Conservation (phyloP, 1,140 invertebrate species). For the Leptopilina clavipes region DNA sequence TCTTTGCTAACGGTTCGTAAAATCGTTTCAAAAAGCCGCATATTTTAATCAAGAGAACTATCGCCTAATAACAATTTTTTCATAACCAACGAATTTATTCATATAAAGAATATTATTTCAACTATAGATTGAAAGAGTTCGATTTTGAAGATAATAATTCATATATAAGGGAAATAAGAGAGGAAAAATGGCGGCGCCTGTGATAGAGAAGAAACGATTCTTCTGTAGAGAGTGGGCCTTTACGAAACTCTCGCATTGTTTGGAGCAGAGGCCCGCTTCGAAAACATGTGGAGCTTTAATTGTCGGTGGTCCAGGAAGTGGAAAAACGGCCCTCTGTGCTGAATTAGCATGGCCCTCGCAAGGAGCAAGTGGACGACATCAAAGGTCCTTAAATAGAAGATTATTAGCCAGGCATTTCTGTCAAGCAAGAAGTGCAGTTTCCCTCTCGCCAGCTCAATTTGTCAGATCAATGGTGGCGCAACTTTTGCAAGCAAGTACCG, state of each 20-base stretch:
- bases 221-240: constrained; percentile 96
- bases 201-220: constrained; percentile 80
- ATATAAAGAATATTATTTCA: constrained; percentile 50
- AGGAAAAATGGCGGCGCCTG: constrained; percentile 70
- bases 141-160: not conserved
- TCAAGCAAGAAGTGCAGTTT: constrained; percentile 76
- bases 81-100: constrained; percentile 16
- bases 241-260: constrained; percentile 91
- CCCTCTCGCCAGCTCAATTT: constrained; percentile 87
- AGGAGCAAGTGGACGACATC: constrained; percentile 80
- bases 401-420: constrained; percentile 90
- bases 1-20: constrained; percentile 56
- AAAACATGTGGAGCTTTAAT: constrained; percentile 89
- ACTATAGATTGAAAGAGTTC: not conserved
- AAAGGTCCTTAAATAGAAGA: constrained; percentile 83
- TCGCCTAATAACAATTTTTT: constrained; percentile 2
- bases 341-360: constrained; percentile 86
- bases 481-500: constrained; percentile 69
- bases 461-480: constrained; percentile 89
- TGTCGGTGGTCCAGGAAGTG: constrained; percentile 91
- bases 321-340: constrained; percentile 89
- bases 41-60: not conserved
- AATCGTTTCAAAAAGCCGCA: not conserved
- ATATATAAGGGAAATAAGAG: too few species aligned
- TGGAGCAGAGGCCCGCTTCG: constrained; percentile 87